Conservation (phyloP, 2,797 vertebrate genomes). For the Bovichtus diacanthus region DNA sequence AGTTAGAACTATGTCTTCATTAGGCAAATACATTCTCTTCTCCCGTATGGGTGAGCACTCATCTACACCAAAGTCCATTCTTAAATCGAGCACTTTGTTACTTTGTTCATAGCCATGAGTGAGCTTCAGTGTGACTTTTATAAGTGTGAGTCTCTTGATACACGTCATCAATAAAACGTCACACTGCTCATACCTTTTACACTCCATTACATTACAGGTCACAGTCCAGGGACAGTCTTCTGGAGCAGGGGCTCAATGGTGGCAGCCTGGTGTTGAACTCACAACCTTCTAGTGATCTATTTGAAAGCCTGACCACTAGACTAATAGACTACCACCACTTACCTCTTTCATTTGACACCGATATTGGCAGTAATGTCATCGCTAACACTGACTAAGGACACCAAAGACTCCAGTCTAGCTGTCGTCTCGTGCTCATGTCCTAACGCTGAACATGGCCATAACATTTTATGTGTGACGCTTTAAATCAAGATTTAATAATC, state of each 20-base stretch:
- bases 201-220: too few species aligned
- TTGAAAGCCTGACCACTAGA: too few species aligned
- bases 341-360: accelerated
- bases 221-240: too few species aligned
- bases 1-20: neutral
- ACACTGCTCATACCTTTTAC: too few species aligned
- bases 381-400: neutral
- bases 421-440: neutral
- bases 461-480: neutral
- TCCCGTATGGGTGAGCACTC: neutral
- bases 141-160: neutral
- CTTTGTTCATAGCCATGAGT: neutral
- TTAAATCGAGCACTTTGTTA: neutral
- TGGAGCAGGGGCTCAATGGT: too few species aligned
- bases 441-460: neutral
- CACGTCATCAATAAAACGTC: neutral
- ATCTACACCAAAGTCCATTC: neutral
- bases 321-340: too few species aligned
- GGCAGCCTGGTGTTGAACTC: too few species aligned
- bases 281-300: too few species aligned
- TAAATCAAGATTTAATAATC: neutral
- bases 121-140: neutral
- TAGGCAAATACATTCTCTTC: neutral
- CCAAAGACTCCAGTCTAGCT: neutral
- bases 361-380: neutral